These are phyloP conservation scores for Betta splendens DNA, from an alignment of 2,797 vertebrate genomes.

Conservation along the genomic window DNA sequence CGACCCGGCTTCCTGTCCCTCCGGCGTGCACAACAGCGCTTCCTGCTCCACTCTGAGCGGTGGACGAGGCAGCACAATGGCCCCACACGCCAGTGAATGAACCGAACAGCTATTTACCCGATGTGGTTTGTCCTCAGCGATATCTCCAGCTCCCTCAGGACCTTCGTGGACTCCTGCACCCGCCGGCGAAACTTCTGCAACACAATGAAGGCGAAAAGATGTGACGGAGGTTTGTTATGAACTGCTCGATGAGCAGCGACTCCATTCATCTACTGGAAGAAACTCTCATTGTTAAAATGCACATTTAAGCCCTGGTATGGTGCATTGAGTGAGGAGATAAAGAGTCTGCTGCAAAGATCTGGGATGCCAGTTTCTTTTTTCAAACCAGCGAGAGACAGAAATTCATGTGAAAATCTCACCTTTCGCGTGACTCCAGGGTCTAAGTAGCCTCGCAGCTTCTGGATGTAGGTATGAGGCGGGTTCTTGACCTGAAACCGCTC, in stretches of 20 bases:
- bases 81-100: conserved; percentile 28
- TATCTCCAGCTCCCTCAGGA: conserved; percentile 95
- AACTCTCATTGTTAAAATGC: too few relatives aligned
- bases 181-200: conserved; percentile 94
- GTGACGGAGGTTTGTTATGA: conserved; percentile 19
- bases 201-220: conserved; percentile 27
- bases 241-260: not conserved
- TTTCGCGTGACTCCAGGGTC: conserved; percentile 97
- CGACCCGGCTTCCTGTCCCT: conserved; percentile 76
- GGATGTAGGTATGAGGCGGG: conserved; percentile 97
- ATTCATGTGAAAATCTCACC: conserved; percentile 78
- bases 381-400: not conserved
- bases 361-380: not conserved
- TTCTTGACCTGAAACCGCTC: conserved; percentile 99
- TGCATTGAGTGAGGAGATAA: not conserved
- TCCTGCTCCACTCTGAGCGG: conserved; percentile 76
- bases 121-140: conserved; percentile 97
- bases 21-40: conserved; percentile 79
- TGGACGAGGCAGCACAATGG: conserved; percentile 78
- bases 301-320: too few relatives aligned
- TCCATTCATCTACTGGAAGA: too few relatives aligned
- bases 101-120: conserved; percentile 82
- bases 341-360: too few relatives aligned
- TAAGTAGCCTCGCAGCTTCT: conserved; percentile 95
- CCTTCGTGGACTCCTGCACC: conserved; percentile 96